Evolutionary conservation across 2,888 invertebrate genomes (phyloP), one percentile per base, ranked within the genome.

Genomic region (Sussaba pulchella): DNA sequence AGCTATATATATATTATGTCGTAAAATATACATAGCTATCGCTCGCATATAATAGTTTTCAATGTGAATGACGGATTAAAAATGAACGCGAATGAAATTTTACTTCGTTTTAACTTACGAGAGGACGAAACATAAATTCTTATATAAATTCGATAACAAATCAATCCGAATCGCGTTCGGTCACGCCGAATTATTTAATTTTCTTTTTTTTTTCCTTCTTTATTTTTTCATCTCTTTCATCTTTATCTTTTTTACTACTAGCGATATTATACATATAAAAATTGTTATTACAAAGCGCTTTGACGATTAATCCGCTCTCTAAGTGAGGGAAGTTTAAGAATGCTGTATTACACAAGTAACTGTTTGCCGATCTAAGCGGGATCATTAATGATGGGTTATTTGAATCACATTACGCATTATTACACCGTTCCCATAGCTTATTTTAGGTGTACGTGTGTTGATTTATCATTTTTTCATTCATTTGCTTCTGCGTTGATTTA

Each of bases 211-310:
- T 31, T 31, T 31, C 6, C 31, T 5, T 31, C 31, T 6, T 31
- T 6, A 31, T 31, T 31, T 6, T 31, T 31, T 6, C 6, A 2
- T 31, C 6, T 6, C 4, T 31, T 6, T 31, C 31, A 2, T 31
- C 31, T 31, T 6, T 31, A 2, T 31, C 31, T 31, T 78, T 47
- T 81, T 82, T 78, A 82, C 84, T 84, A 82, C 77, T 83, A 74
- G 82, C 77, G 82, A 84, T 81, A 78, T 79, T 76, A 82, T 84
- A 85, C 81, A 83, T 85, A 85, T 82, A 85, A 85, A 85, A 85
- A 85, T 83, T 83, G 83, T 82, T 77, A 81, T 84, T 85, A 85
- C 85, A 85, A 85, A 85, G 85, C 85, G 84, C 77, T 82, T 84
- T 80, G 74, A 81, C 73, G 81, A 77, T 70, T 73, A 76, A 76